Conservation (phyloP, 2,888 invertebrate species). For the Neuroscelio doddi region DNA sequence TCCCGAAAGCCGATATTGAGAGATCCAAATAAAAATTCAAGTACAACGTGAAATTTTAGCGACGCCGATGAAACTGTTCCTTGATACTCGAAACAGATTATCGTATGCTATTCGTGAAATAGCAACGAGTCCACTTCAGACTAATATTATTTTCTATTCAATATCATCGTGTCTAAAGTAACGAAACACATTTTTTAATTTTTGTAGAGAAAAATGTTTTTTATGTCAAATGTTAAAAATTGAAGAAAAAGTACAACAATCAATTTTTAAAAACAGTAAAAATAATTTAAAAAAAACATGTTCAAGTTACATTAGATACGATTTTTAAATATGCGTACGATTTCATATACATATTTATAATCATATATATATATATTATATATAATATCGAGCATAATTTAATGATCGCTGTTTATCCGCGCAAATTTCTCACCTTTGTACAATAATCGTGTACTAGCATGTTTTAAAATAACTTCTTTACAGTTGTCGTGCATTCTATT, state of each 20-base stretch:
- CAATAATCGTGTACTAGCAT: slow-evolving; percentile 2
- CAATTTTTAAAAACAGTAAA: no score
- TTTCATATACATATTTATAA: slow-evolving; percentile 12
- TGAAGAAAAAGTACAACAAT: no score
- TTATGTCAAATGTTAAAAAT: no score
- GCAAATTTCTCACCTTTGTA: background rate
- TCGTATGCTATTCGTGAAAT: background rate
- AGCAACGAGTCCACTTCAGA: background rate
- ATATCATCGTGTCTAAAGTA: slow-evolving; percentile 2
- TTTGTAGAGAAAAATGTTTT: no score
- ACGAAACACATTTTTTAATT: background rate
- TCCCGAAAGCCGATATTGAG: slow-evolving; percentile 1
- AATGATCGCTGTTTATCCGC: slow-evolving; percentile 3
- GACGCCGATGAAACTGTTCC: background rate
- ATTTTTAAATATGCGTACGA: background rate
- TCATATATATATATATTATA: slow-evolving; percentile 2
- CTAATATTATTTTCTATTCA: background rate
- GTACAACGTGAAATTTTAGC: background rate
- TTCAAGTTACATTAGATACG: background rate
- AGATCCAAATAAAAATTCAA: slow-evolving; percentile 1
- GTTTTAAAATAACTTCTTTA: no score
- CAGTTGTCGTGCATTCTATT: no score
- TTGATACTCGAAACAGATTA: no score
- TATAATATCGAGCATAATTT: slow-evolving; percentile 4
- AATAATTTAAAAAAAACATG: no score